Evolutionary conservation across 1,140 invertebrate genomes (phyloP), one percentile per base, ranked within the genome.

Genomic region (Saccostrea glomerata): DNA sequence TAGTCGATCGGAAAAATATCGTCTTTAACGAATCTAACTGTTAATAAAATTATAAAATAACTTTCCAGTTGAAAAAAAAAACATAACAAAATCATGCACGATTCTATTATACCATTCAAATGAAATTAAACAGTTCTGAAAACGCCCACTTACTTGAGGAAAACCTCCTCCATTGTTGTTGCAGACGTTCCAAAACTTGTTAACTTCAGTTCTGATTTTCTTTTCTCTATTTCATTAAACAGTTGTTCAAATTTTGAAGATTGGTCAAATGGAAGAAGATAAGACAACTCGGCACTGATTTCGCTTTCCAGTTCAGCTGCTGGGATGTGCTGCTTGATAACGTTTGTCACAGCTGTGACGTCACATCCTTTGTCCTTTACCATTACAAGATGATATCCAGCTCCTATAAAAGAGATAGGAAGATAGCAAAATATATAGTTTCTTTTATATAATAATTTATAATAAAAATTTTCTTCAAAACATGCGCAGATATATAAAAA

Each of bases 91-190:
- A 40, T 25, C 12, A 36, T 77, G 1, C 11, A 12, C 15, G 58
- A 60, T 20, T 20, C 20, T 60, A 13, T 20, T 1, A 0, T 13
- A 17, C 9, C 30, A 85, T 60, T 30, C n/a, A n/a, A n/a, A 40
- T 70, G 30, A 23, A 47, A 55, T 15, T 56, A 2, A 84, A 84
- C 17, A 12, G 17, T 17, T 58, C 13, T 40, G 15, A 30, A 17
- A 56, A 25, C 0, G 0, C 13, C 40, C 40, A 90, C 95, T 95
- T 95, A 97, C 97, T 97, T 97, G 25, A 98, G 93, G 93, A 98
- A 98, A 9, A 98, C 97, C 95, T 98, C 97, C 93, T 98, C 97
- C 91, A 98, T 96, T 0, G 97, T 98, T 6, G 97, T 97, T 4
- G 97, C 96, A 0, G 97, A 97, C 0, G 98, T 96, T 3, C 97